Evolutionary conservation across 2,888 invertebrate species (phyloP).

Genomic region (Hetaerina titia): DNA sequence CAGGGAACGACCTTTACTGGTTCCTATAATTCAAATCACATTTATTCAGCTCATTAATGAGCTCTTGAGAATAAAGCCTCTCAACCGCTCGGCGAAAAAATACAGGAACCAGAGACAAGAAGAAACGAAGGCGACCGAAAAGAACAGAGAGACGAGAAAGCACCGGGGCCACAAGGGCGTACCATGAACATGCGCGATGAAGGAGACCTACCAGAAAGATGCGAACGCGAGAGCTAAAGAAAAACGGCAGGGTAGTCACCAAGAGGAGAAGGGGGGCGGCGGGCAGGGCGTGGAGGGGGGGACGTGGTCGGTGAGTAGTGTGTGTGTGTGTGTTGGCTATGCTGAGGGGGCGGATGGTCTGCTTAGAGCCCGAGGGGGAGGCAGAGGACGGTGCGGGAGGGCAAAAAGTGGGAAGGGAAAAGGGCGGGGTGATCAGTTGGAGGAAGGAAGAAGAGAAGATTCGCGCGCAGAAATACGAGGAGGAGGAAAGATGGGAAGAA

Average conservation of each 20-base stretch:
- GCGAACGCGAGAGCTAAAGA: not conserved
- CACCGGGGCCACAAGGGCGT: too few species aligned
- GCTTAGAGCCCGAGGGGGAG: not conserved
- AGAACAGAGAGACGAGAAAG: not conserved
- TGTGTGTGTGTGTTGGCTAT: not conserved
- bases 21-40: too few species aligned
- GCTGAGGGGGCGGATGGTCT: not conserved
- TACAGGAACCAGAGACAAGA: not conserved
- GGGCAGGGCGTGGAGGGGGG: not conserved
- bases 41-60: too few species aligned
- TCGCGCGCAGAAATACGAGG: not conserved
- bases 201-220: not conserved
- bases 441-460: not conserved
- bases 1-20: not conserved
- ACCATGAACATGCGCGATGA: too few species aligned
- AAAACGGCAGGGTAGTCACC: not conserved
- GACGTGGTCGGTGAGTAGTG: not conserved
- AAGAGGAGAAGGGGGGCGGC: not conserved
- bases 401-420: not conserved
- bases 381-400: not conserved
- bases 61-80: too few species aligned
- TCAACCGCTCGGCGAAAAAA: too few species aligned
- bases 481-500: not conserved
- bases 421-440: not conserved
- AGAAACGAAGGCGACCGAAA: not conserved